Conservation (phyloP, 2,113 vertebrate genomes). For the human region DNA sequence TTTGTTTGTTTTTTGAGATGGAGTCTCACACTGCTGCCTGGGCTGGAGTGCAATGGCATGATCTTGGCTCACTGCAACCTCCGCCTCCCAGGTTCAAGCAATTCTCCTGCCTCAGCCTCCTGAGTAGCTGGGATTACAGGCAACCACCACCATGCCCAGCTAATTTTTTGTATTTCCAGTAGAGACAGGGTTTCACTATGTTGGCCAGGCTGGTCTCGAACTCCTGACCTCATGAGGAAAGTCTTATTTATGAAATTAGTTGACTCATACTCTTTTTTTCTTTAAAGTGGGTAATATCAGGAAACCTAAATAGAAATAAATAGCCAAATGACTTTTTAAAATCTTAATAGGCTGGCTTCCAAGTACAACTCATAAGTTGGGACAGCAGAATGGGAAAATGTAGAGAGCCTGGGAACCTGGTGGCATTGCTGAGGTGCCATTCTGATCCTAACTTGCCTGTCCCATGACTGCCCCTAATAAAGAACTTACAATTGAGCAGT, state of each 20-base stretch:
- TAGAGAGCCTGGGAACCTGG: not conserved
- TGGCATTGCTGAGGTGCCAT: not conserved
- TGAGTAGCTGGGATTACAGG: too few species aligned
- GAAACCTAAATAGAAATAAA: constrained; percentile 2
- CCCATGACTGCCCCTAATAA: not conserved
- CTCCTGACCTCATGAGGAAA: not conserved
- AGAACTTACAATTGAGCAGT: not conserved
- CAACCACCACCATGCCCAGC: too few species aligned
- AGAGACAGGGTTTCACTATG: too few species aligned
- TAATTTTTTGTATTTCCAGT: too few species aligned
- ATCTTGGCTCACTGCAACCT: too few species aligned
- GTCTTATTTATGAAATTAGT: not conserved
- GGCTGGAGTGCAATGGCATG: too few species aligned
- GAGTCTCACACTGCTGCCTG: too few species aligned
- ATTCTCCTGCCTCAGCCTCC: too few species aligned
- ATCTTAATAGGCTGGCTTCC: not conserved
- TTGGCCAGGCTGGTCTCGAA: too few species aligned
- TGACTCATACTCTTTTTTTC: not conserved
- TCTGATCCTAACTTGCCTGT: not conserved
- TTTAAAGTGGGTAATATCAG: not conserved
- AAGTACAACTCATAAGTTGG: not conserved
- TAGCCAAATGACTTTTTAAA: not conserved
- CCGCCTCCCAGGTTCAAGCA: too few species aligned
- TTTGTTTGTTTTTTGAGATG: too few species aligned
- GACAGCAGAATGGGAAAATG: not conserved